phyloP scores from a whole-genome alignment of 53 echinoderm and acorn worm genomes.

The Apostichopus leukothele region DNA sequence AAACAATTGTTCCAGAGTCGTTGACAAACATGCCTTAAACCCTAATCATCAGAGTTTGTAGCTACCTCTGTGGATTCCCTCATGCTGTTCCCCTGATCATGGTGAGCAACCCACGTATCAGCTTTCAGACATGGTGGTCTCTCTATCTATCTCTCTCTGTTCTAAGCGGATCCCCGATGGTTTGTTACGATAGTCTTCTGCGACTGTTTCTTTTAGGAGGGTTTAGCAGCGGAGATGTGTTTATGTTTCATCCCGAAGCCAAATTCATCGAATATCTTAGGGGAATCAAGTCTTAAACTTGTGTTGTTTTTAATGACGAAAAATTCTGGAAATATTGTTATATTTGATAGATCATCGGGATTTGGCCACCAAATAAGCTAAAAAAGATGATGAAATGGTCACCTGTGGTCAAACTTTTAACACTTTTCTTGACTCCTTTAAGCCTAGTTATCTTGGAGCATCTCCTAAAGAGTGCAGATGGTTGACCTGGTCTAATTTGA shows the following conservation, averaged over 20 bases:
- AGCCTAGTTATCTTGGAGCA: no score
- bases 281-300: background rate
- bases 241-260: conserved; percentile 18
- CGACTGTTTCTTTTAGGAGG: conserved; percentile 23
- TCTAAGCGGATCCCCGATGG: no score
- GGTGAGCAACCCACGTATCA: background rate
- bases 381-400: no score
- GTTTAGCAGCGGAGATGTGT: background rate
- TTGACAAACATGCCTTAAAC: conserved; percentile 44
- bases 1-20: conserved; percentile 33
- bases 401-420: no score
- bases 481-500: no score
- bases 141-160: background rate
- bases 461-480: no score
- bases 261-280: conserved; percentile 27
- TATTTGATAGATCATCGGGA: no score
- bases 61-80: background rate
- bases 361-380: no score
- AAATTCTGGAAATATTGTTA: background rate
- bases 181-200: background rate
- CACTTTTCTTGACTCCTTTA: no score
- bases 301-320: background rate
- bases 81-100: conserved; percentile 14
- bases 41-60: conserved; percentile 24
- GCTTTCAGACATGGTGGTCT: conserved; percentile 33